phyloP scores from a whole-genome alignment of 2,113 vertebrate genomes.

The Bombycilla garrulus region DNA sequence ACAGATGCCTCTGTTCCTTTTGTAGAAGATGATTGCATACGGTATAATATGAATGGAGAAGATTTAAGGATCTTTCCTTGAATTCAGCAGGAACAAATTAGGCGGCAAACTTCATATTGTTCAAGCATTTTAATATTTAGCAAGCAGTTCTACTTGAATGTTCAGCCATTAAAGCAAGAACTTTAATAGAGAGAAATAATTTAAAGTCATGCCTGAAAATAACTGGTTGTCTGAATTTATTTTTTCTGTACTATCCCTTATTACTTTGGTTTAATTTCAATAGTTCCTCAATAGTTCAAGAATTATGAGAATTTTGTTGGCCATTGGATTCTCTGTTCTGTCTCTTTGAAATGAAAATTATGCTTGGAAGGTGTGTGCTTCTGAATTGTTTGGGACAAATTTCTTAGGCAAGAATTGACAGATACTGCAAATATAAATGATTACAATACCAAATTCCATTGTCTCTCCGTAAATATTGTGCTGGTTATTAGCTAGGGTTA shows the following conservation, averaged over 20 bases:
- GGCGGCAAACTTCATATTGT: background rate
- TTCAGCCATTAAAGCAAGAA: background rate
- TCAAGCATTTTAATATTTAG: background rate
- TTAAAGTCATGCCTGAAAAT: background rate
- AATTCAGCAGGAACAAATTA: background rate
- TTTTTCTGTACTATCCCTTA: background rate
- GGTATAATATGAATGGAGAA: background rate
- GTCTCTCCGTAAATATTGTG: background rate
- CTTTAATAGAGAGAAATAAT: background rate
- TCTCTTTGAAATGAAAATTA: background rate
- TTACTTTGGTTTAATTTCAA: background rate
- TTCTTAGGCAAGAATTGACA: background rate
- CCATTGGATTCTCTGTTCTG: background rate
- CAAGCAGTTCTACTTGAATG: background rate
- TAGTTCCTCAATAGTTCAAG: background rate
- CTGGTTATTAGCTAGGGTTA: slow-evolving; percentile 5
- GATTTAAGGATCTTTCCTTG: background rate
- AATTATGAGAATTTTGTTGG: background rate
- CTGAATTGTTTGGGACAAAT: background rate
- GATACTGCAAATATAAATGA: background rate
- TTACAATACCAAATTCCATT: background rate
- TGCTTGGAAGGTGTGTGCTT: background rate
- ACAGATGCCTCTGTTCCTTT: background rate
- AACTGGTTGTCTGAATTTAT: background rate
- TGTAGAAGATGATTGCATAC: background rate